Conservation (phyloP, 2,113 vertebrate species). For the Jaculus jaculus region DNA sequence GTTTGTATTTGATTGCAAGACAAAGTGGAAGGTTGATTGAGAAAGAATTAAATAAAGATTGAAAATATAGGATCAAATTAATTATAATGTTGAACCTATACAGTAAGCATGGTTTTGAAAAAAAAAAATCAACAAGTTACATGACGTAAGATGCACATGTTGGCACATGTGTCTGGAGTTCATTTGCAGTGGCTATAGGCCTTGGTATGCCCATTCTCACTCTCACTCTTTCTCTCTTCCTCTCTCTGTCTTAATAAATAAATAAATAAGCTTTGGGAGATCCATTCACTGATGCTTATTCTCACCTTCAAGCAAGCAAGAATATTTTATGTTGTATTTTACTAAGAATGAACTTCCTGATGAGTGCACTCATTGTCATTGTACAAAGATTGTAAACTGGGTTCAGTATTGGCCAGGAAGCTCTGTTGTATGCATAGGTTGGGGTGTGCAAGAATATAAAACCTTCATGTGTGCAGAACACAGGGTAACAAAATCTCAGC, state of each 20-base stretch:
- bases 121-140: not conserved
- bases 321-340: not conserved
- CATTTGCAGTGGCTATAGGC: no score
- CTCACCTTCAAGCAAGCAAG: not conserved
- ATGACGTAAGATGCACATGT: no score
- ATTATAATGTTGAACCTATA: constrained; percentile 3
- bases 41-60: constrained; percentile 38
- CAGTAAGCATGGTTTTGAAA: not conserved
- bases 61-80: constrained; percentile 43
- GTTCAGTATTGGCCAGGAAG: not conserved
- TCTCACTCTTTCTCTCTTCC: no score
- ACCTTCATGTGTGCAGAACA: no score
- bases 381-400: not conserved
- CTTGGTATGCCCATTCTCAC: no score
- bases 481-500: not conserved
- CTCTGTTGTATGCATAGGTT: not conserved
- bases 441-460: not conserved
- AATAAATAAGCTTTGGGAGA: not conserved
- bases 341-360: not conserved
- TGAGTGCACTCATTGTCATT: not conserved
- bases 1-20: not conserved
- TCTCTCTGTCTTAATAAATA: no score
- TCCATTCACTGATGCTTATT: constrained; percentile 10
- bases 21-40: not conserved
- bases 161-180: no score